These are phyloP conservation scores for Psilanteris sp. DNA, from an alignment of 1,140 invertebrate genomes.

Conservation along the genomic window DNA sequence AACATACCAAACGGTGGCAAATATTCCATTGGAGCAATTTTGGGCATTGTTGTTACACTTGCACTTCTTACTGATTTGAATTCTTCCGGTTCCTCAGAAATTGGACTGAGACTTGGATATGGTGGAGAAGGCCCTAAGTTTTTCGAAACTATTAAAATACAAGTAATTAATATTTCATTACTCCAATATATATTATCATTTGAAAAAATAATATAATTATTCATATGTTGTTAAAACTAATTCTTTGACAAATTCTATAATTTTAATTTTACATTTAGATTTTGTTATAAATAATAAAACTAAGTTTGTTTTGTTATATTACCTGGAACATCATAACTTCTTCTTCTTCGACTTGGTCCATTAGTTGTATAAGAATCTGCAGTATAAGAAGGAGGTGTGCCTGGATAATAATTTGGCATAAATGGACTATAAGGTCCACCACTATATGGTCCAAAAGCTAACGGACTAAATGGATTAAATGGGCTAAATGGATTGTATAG, in stretches of 20 bases:
- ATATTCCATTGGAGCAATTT: constrained; percentile 28
- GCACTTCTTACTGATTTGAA: constrained; percentile 7
- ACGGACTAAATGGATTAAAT: constrained; percentile 12
- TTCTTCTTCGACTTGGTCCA: constrained; percentile 20
- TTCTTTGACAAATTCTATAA: no score
- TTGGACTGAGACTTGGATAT: constrained; percentile 68
- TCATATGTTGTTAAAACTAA: no score
- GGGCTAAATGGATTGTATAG: constrained; percentile 39
- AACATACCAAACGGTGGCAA: constrained; percentile 45
- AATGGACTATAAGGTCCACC: constrained; percentile 32
- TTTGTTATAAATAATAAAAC: no score
- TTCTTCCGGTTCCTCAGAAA: constrained; percentile 65
- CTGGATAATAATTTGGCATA: constrained; percentile 47
- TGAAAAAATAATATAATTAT: no score
- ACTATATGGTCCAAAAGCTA: constrained; percentile 8
- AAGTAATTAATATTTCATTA: no score
- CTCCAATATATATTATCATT: no score
- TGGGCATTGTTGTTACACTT: background rate
- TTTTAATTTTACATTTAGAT: no score
- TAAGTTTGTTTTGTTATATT: no score
- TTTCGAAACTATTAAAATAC: constrained; percentile 14
- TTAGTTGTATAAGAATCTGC: constrained; percentile 24
- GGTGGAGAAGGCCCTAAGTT: constrained; percentile 55
- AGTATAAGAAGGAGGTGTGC: background rate
- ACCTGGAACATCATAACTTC: constrained; percentile 43